Base-by-base conservation (phyloP, 2,888 invertebrate species). In the Tinea trinotella region DNA sequence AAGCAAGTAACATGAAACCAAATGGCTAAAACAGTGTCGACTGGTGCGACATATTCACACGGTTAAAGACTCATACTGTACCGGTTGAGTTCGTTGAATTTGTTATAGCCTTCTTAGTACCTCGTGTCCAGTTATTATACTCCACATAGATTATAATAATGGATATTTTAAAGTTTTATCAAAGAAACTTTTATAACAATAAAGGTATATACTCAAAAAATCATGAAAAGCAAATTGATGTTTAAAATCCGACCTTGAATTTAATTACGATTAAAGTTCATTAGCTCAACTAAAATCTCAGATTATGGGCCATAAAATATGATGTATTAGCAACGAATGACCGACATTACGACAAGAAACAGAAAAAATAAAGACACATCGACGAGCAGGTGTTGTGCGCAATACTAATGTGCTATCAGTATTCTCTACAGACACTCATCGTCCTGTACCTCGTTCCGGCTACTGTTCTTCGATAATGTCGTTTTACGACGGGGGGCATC, bases 371-470 rank as follows among this genome's bases (percentile, higher is more conserved):
- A 80, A 59, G 57, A 57, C 57, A 57, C 58, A 81, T 68, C 75
- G 68, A 73, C 75, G 76, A 69, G 82, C 84, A 84, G 84, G 84
- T 84, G 84, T 75, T 81, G 71, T 70, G 73, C 67, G 83, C 79
- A 81, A 84, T 85, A 85, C 76, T 82, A 84, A 84, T 84, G 78
- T 71, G 77, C 75, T 76, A 84, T 84, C 83, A 84, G 76, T 84
- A 84, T 85, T 81, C 84, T 69, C 70, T 60, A 71, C 79, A 76
- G 72, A 74, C 63, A 68, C 75, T 69, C 83, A 82, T 65, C 83
- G 85, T 84, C 85, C 85, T 85, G 85, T 85, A 82, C 76, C 71
- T 74, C 83, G 85, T 85, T 85, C 85, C 85, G 85, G 85, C 85
- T 85, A 83, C 85, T 82, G 85, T 83, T 78, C 72, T 76, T 85